Evolutionary conservation across 2,888 invertebrate genomes (phyloP).

Genomic region (Nematopogon swammerdamellus): DNA sequence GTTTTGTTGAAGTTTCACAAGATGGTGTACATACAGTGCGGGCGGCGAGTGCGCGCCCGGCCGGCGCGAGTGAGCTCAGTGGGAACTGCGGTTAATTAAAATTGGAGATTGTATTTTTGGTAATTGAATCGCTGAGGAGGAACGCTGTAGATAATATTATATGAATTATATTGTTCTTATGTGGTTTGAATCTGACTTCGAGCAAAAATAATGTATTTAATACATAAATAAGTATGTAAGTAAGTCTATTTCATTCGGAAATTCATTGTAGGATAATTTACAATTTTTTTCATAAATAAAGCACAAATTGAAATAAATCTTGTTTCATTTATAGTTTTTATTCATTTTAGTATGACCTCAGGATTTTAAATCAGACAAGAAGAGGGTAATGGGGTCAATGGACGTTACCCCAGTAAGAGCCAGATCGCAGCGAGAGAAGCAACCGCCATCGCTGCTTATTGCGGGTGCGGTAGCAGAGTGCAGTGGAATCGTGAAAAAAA

Average conservation of each 20-base stretch:
- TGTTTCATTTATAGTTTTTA: slow-evolving; percentile 40
- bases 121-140: slow-evolving; percentile 52
- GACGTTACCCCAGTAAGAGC: too few species aligned
- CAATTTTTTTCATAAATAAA: slow-evolving; percentile 67
- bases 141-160: slow-evolving; percentile 57
- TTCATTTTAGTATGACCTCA: too few species aligned
- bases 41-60: too few species aligned
- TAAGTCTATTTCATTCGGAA: slow-evolving; percentile 60
- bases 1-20: neutral
- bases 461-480: too few species aligned
- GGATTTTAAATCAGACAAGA: too few species aligned
- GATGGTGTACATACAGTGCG: neutral
- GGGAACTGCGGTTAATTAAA: slow-evolving; percentile 13
- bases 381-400: too few species aligned
- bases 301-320: slow-evolving; percentile 55
- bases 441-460: too few species aligned
- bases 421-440: too few species aligned
- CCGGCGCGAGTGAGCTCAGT: neutral
- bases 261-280: slow-evolving; percentile 64
- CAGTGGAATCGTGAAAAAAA: too few species aligned
- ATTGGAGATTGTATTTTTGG: slow-evolving; percentile 49
- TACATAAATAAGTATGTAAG: slow-evolving; percentile 56
- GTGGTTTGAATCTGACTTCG: slow-evolving; percentile 54
- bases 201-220: slow-evolving; percentile 54
- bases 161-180: slow-evolving; percentile 50